These are phyloP conservation scores for Mimumesa dahlbomi DNA, from an alignment of 2,888 invertebrate genomes.

Conservation along the genomic window DNA sequence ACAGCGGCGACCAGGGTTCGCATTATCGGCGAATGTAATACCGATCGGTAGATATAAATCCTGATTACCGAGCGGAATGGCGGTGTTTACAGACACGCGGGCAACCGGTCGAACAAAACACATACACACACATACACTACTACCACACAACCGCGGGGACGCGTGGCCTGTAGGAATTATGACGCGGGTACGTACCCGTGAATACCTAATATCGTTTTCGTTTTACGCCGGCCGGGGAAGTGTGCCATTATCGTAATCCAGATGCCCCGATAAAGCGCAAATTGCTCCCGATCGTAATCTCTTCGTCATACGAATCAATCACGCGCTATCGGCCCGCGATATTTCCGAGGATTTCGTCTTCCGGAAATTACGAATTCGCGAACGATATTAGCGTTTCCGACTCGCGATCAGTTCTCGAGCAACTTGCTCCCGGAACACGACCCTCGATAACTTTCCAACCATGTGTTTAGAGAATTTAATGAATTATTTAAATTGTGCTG, in stretches of 20 bases:
- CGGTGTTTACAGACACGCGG: conserved; percentile 24
- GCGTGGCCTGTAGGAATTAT: conserved; percentile 17
- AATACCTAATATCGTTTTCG: conserved; percentile 21
- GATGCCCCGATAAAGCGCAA: conserved; percentile 64
- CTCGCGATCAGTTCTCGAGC: too few relatives aligned
- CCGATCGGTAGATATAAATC: conserved; percentile 55
- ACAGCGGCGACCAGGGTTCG: conserved; percentile 28
- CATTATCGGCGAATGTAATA: conserved; percentile 47
- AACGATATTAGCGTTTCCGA: too few relatives aligned
- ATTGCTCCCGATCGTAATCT: conserved; percentile 69
- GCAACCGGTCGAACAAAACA: conserved; percentile 6
- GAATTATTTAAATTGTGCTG: too few relatives aligned
- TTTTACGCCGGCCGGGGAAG: conserved; percentile 30
- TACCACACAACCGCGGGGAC: not conserved
- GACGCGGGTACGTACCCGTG: conserved; percentile 17
- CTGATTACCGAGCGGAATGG: conserved; percentile 38
- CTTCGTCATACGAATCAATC: conserved; percentile 63
- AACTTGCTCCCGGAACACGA: too few relatives aligned
- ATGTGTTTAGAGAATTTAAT: too few relatives aligned
- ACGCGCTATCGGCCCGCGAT: conserved; percentile 18
- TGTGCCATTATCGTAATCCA: conserved; percentile 63
- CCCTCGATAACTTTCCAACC: too few relatives aligned
- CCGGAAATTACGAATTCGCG: too few relatives aligned
- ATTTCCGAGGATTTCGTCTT: not conserved
- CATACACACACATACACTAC: too few relatives aligned